These are phyloP conservation scores for Etheostoma spectabile DNA, from an alignment of 2,113 vertebrate species.

Conservation along the genomic window DNA sequence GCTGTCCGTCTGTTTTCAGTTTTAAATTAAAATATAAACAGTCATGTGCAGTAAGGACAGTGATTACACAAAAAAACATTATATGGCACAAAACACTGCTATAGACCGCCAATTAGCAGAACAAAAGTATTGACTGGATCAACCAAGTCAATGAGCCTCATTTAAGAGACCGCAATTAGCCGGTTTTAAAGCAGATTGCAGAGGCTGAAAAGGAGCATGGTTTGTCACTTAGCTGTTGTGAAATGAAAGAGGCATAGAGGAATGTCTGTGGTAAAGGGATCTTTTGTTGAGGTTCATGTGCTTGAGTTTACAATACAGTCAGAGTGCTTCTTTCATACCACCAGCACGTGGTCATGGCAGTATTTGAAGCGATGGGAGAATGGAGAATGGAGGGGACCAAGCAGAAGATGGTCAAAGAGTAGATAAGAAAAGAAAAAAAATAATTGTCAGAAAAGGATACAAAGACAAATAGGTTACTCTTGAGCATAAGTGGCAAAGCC, in stretches of 20 bases:
- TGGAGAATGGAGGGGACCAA: constrained; percentile 1
- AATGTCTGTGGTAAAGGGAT: constrained; percentile 31
- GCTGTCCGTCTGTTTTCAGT: constrained; percentile 3
- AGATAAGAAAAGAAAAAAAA: constrained; percentile 11
- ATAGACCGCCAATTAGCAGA: constrained; percentile 56
- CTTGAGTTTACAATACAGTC: constrained; percentile 30
- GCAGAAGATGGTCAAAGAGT: neutral
- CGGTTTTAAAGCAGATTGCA: constrained; percentile 45
- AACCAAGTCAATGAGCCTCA: constrained; percentile 57
- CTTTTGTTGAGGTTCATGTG: constrained; percentile 43
- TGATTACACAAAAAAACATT: constrained; percentile 42
- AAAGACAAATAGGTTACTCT: neutral
- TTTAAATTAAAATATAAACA: constrained; percentile 37
- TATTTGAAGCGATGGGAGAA: neutral
- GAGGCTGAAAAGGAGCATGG: constrained; percentile 47
- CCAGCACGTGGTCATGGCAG: constrained; percentile 2
- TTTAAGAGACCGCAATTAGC: constrained; percentile 64
- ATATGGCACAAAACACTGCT: constrained; percentile 17
- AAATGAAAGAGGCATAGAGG: constrained; percentile 31
- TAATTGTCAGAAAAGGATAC: neutral
- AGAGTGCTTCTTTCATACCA: constrained; percentile 32
- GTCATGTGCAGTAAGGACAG: constrained; percentile 17
- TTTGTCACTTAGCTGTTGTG: constrained; percentile 33
- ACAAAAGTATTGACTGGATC: constrained; percentile 66
- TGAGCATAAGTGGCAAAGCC: neutral